Evolutionary conservation across 1,140 invertebrate species (phyloP), one percentile per base, ranked within the genome.

Genomic region (Leptinotarsa texana): DNA sequence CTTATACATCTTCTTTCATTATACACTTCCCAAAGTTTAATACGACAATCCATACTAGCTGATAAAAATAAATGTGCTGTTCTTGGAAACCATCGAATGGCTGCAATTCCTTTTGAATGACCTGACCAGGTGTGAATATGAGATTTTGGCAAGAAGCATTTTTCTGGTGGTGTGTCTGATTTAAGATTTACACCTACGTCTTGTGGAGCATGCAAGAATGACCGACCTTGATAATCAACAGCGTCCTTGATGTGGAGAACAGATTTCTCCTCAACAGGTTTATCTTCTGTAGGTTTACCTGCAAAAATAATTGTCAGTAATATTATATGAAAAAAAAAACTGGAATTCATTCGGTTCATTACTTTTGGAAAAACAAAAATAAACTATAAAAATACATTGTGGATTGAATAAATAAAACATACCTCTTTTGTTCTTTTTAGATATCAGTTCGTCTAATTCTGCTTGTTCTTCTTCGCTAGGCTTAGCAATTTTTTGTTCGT

Each of bases 11-110:
- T 90, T 75, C 97, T 88, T 67, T 98, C 94, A 75, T 97, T 97
- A 84, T 98, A 99, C 0, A 99, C 97, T 88, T 99, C 97, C 98
- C 98, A 99, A 33, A 99, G 87, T 89, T 98, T 98, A 42, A 99
- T 95, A 81, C 97, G 92, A 79, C 92, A 94, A 86, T 99, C 98
- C 97, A 99, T 98, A 82, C 96, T 95, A 75, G 93, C 94, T 6
- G 98, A 99, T 1, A 99, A 87, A 77, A 99, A 87, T 69, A 99
- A 90, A 88, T 99, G 98, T 0, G 95, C 98, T 15, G 96, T 96
- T 78, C 90, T 88, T 8, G 98, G 98, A 83, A 99, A 98, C 95
- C 96, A 99, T 75, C 95, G 90, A 72, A 99, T 97, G 4, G 96
- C 94, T 2, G 97, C 93, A 79, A 99, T 93, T n/a, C 97, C 97